A percentile compares a stretch with the other conserved stretches of the same genome.
These are phyloP conservation scores for Bubo bubo DNA, from an alignment of 2,113 vertebrate genomes.

Conservation along the genomic window DNA sequence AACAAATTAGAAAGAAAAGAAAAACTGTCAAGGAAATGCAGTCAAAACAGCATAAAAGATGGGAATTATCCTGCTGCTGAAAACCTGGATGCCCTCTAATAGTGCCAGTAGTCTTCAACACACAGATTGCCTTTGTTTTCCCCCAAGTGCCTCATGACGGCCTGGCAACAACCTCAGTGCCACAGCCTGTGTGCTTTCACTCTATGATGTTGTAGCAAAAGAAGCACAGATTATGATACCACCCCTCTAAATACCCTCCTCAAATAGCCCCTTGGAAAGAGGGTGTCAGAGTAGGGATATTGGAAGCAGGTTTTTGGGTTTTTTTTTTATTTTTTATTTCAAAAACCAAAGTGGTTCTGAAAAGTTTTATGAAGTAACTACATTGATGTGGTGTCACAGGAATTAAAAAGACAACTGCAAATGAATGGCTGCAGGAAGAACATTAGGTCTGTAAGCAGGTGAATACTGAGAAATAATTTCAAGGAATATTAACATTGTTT, in stretches of 20 bases:
- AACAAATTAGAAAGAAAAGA: background rate
- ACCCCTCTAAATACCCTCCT: background rate
- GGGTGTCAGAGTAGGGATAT: background rate
- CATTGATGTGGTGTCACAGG: background rate
- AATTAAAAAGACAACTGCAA: background rate
- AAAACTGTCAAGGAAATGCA: background rate
- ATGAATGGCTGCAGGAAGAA: background rate
- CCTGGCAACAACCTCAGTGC: background rate
- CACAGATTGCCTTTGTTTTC: background rate
- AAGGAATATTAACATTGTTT: background rate
- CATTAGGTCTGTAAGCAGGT: background rate
- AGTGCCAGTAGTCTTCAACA: accelerated
- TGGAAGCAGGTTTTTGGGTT: background rate
- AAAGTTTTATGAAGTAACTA: background rate
- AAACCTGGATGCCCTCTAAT: background rate
- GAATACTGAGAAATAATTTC: background rate
- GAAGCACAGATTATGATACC: accelerated
- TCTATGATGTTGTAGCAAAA: background rate
- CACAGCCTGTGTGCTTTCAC: background rate
- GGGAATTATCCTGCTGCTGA: background rate
- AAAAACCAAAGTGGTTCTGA: background rate
- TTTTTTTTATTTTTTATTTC: background rate
- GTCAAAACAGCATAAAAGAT: background rate
- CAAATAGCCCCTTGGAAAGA: background rate
- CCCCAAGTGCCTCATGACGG: background rate